Percentiles rank a stretch among this genome's conserved stretches.
phyloP scores from a whole-genome alignment of 1,140 invertebrate species.

The Drosophila azteca region DNA sequence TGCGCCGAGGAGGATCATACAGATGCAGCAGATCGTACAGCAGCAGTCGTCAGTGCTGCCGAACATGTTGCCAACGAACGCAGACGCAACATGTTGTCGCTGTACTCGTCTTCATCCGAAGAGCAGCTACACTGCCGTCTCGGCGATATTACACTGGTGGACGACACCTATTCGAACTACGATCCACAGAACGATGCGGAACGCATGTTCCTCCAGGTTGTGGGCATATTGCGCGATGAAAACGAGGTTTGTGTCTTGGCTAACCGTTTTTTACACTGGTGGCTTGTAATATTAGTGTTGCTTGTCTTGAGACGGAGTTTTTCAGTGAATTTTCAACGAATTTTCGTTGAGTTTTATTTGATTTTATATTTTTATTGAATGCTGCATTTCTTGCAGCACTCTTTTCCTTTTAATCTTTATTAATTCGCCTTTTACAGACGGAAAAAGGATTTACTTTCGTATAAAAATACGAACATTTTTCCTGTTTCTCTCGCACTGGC shows the following conservation, averaged over 20 bases:
- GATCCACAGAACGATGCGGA: conserved; percentile 83
- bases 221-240: conserved; percentile 83
- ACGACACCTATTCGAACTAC: conserved; percentile 78
- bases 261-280: conserved; percentile 18
- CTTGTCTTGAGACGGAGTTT: background rate
- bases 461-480: conserved; percentile 21
- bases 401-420: conserved; percentile 48
- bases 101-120: conserved; percentile 73
- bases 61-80: conserved; percentile 56
- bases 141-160: conserved; percentile 81
- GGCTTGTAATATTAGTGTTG: conserved; percentile 1
- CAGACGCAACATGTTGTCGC: conserved; percentile 62
- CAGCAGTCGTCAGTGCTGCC: conserved; percentile 6
- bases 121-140: conserved; percentile 73
- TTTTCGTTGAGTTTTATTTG: background rate
- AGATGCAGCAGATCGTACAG: background rate
- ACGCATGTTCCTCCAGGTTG: conserved; percentile 82
- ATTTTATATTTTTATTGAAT: conserved; percentile 47
- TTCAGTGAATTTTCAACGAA: background rate
- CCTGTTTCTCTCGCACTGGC: conserved; percentile 9
- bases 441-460: conserved; percentile 28
- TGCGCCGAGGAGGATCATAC: conserved; percentile 49
- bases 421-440: conserved; percentile 25
- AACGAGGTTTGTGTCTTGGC: conserved; percentile 81
- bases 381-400: background rate